phyloP scores from a whole-genome alignment of 2,113 vertebrate species.

The Mionectes macconnelli region DNA sequence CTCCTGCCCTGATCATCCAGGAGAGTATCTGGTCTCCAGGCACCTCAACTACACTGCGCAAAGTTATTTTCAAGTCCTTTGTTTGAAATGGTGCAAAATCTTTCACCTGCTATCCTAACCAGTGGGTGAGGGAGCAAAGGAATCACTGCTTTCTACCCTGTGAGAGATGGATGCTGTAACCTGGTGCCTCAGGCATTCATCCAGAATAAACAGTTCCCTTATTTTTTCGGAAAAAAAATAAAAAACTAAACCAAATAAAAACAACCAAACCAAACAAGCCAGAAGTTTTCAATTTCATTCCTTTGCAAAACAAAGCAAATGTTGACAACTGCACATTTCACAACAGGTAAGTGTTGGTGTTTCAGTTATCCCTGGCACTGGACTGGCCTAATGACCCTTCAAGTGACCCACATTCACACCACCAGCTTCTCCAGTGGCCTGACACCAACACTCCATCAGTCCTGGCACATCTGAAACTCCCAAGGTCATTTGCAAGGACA shows the following conservation, averaged over 20 bases:
- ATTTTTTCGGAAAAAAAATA: neutral
- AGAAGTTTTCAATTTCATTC: neutral
- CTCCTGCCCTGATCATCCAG: neutral
- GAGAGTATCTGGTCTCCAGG: neutral
- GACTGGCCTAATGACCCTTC: neutral
- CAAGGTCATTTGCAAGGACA: neutral
- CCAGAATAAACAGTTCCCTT: neutral
- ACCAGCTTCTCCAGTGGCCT: neutral
- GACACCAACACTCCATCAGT: neutral
- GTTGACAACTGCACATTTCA: neutral
- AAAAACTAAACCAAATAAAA: neutral
- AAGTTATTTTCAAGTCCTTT: neutral
- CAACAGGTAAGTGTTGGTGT: neutral
- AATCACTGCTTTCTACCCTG: rapidly evolving
- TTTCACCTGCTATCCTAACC: neutral
- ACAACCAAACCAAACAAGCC: neutral
- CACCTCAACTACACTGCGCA: neutral
- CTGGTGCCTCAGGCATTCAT: neutral
- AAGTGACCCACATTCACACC: neutral
- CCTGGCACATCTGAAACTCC: neutral
- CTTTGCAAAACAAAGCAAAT: neutral
- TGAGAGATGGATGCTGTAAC: neutral
- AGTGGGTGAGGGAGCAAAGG: neutral
- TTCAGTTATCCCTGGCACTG: neutral
- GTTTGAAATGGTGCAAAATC: neutral